Conservation (phyloP, 64 coral and sea anemone species). For the Montipora capricornis region DNA sequence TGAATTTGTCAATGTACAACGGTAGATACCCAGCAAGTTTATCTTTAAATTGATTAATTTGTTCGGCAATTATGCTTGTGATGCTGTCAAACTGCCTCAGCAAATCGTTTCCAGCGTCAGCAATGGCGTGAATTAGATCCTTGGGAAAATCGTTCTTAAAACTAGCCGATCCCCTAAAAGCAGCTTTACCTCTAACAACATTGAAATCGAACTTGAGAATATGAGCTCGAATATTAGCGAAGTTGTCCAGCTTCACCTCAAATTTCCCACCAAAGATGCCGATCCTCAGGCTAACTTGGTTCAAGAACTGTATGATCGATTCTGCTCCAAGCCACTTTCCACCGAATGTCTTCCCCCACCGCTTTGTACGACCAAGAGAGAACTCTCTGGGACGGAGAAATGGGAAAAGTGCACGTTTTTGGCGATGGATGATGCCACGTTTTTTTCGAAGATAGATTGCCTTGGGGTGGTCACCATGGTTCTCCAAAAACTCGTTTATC, state of each 20-base stretch:
- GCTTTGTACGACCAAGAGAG: conserved; percentile 68
- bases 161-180: conserved; percentile 92
- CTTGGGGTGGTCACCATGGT: conserved; percentile 84
- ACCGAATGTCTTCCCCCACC: conserved; percentile 79
- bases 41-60: conserved; percentile 74
- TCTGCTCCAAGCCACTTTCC: conserved; percentile 90
- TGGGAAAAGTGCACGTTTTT: conserved; percentile 90
- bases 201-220: conserved; percentile 85
- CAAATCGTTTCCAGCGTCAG: conserved; percentile 88
- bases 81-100: conserved; percentile 73
- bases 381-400: conserved; percentile 84
- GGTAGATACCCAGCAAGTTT: conserved; percentile 78
- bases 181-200: conserved; percentile 91
- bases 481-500: conserved; percentile 85
- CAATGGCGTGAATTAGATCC: conserved; percentile 87
- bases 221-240: conserved; percentile 73
- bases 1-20: conserved; percentile 65
- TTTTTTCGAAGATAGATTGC: conserved; percentile 68
- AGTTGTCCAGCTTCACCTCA: conserved; percentile 92
- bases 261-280: conserved; percentile 95
- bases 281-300: conserved; percentile 82
- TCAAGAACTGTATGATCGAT: conserved; percentile 76
- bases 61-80: conserved; percentile 78
- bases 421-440: conserved; percentile 61
- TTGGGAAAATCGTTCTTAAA: conserved; percentile 99